These are phyloP conservation scores for Oithona nana DNA, from an alignment of 2,888 invertebrate species.

Conservation along the genomic window DNA sequence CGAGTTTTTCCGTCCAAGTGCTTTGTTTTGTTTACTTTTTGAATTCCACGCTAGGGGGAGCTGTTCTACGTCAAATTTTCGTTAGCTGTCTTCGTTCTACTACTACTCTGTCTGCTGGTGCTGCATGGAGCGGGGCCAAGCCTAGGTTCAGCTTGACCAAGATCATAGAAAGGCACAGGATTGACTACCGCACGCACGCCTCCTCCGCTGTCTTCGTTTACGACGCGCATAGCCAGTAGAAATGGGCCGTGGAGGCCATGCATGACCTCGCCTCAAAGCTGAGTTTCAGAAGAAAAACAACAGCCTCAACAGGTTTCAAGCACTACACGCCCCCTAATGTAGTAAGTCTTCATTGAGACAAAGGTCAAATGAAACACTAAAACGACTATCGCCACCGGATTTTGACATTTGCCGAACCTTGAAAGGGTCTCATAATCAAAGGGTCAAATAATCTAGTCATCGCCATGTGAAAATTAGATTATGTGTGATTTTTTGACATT, in stretches of 20 bases:
- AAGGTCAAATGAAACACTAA: too few relatives aligned
- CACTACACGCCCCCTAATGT: too few relatives aligned
- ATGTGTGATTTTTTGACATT: too few relatives aligned
- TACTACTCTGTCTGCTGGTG: background rate
- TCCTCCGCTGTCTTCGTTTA: background rate
- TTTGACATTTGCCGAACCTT: too few relatives aligned
- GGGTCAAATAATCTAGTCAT: too few relatives aligned
- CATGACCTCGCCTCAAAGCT: background rate
- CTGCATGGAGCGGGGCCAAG: background rate
- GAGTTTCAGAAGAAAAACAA: too few relatives aligned
- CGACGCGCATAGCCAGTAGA: background rate
- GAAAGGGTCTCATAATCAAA: too few relatives aligned
- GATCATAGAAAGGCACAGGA: background rate
- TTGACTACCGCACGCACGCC: background rate
- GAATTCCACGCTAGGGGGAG: background rate
- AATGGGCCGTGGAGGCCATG: background rate
- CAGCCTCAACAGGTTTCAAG: too few relatives aligned
- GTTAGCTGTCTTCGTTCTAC: background rate
- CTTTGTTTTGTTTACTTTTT: background rate
- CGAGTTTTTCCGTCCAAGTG: background rate
- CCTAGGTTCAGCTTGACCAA: background rate
- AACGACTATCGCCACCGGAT: too few relatives aligned
- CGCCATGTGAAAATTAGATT: too few relatives aligned
- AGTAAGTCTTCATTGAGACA: too few relatives aligned
- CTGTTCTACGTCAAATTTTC: background rate